Base-by-base conservation (phyloP, 2,113 vertebrate species). In the Bambusicola thoracicus region DNA sequence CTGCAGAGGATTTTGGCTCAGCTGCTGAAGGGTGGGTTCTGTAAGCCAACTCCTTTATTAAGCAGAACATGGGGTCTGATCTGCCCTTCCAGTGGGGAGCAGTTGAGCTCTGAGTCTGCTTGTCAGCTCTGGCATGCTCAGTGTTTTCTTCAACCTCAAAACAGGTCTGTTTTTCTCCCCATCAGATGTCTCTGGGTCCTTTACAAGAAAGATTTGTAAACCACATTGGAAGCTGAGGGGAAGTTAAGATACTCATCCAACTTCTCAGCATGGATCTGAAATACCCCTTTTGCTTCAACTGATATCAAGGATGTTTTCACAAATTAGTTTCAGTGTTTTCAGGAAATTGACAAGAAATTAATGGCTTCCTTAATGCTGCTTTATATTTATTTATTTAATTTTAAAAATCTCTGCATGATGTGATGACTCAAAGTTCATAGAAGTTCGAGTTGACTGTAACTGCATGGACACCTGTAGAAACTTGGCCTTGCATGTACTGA, bases 61-160 rank as follows among this genome's bases (percentile, higher is more conserved):
- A 43, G 36, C 17, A 91, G 76, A 78, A 68, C 13, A 1, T 59
- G 56, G 34, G 27, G 4, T 55, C 25, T 68, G 55, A 51, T 91
- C 27, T 62, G 58, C 55, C 14, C 20, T 92, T 92, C 70, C 53
- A 87, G 68, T 7, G 46, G 86, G n/a, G 74, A 87, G 75, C 30
- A 89, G 43, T 51, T 84, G 77, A 62, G 70, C 61, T 72, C 69
- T 70, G 48, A 91, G 68, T 91, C 53, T 44, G 4, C 93, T 93
- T 94, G 75, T 85, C 76, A 59, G 29, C 36, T 67, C 90, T 90
- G 78, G 89, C 68, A 93, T 78, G 53, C 36, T 85, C 44, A 48
- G 11, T 59, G n/a, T 78, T 86, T 94, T 94, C 85, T 96, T 95
- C 96, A 82, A 73, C 95, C 92, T 96, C 89, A 73, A 73, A 74